Conservation (phyloP, 2,888 invertebrate species). For the Agonopterix arenella region DNA sequence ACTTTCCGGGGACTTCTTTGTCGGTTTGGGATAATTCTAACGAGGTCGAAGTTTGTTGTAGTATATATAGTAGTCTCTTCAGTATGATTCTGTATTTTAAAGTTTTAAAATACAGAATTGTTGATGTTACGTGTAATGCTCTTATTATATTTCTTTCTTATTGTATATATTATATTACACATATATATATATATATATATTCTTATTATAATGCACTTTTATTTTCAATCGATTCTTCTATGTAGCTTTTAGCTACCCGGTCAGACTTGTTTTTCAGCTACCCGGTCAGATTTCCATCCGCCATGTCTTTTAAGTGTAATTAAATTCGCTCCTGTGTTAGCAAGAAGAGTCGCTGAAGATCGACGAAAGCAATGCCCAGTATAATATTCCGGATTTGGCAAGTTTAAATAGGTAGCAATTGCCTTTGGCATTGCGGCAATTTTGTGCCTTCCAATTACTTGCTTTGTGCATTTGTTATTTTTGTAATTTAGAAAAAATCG, state of each 20-base stretch:
- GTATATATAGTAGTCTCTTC: not conserved
- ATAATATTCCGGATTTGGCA: constrained; percentile 1
- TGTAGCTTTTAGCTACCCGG: no score
- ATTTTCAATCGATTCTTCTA: no score
- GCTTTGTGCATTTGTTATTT: constrained; percentile 10
- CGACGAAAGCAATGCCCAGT: constrained; percentile 4
- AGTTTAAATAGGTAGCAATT: constrained; percentile 9
- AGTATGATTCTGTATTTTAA: not conserved
- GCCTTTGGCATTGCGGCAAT: constrained; percentile 7
- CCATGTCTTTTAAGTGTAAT: no score
- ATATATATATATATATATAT: no score
- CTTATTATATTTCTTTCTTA: no score
- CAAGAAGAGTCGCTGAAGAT: constrained; percentile 2
- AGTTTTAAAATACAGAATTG: not conserved
- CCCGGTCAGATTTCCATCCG: no score
- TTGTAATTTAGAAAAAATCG: constrained; percentile 8
- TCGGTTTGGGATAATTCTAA: not conserved
- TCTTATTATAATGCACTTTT: no score
- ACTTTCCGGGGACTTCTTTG: not conserved
- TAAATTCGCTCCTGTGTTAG: not conserved
- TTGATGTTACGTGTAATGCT: no score
- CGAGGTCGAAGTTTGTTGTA: not conserved
- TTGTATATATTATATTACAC: no score
- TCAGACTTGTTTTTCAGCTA: no score
- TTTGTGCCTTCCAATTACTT: constrained; percentile 10